Conservation (phyloP, 2,113 vertebrate genomes). For the Bagarius yarrelli region DNA sequence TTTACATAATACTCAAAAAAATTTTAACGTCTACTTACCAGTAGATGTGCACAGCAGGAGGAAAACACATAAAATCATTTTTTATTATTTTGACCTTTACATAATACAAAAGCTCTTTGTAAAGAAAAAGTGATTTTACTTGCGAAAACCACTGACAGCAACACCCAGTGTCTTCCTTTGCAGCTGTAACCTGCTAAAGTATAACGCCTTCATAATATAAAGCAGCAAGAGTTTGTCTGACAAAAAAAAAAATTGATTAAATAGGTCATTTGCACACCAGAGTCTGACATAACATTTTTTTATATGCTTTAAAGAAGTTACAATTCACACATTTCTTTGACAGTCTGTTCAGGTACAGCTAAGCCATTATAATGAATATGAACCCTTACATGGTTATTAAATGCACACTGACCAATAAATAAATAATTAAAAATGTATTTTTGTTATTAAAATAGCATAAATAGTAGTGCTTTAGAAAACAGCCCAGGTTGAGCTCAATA, state of each 20-base stretch:
- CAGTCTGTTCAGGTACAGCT: background rate
- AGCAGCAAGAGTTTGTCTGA: constrained; percentile 8
- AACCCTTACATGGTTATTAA: background rate
- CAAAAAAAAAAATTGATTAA: background rate
- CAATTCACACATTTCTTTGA: background rate
- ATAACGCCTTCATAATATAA: background rate
- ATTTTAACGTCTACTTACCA: background rate
- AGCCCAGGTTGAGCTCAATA: background rate
- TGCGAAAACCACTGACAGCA: background rate
- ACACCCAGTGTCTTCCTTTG: background rate
- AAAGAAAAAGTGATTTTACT: constrained; percentile 10
- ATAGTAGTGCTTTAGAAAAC: background rate
- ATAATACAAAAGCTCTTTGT: background rate
- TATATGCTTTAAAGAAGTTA: background rate
- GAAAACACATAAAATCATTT: constrained; percentile 19
- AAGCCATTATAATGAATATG: background rate
- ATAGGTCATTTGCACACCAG: background rate
- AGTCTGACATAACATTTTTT: background rate
- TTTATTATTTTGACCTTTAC: background rate
- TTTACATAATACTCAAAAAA: too few relatives aligned
- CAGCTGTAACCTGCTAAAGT: background rate
- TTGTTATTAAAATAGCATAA: background rate
- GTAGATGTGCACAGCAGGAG: constrained; percentile 1
- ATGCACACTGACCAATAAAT: background rate
- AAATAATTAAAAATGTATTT: background rate